Conservation (phyloP, 2,797 vertebrate species). For the Acanthurus tractus region DNA sequence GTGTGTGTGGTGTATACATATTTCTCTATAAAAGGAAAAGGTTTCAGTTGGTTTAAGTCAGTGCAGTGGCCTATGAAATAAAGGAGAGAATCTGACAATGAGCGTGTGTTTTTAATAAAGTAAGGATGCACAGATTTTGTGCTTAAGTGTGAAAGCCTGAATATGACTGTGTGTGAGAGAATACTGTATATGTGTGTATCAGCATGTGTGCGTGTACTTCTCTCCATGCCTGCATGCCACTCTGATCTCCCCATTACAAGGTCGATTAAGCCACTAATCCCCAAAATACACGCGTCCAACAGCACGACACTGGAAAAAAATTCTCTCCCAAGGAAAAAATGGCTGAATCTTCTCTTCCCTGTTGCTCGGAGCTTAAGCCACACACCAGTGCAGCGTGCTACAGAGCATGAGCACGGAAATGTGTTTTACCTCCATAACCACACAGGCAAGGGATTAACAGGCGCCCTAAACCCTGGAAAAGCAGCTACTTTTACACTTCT, state of each 20-base stretch:
- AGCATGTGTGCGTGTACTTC: constrained; percentile 60
- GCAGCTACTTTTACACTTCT: constrained; percentile 73
- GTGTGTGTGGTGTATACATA: constrained; percentile 37
- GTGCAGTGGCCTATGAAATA: constrained; percentile 68
- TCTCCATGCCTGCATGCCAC: constrained; percentile 85
- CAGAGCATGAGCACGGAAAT: constrained; percentile 82
- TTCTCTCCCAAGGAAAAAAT: constrained; percentile 67
- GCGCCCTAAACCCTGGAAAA: constrained; percentile 77
- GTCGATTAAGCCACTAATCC: constrained; percentile 91
- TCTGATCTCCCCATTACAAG: constrained; percentile 91
- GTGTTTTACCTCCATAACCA: constrained; percentile 83
- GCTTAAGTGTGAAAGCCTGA: constrained; percentile 69
- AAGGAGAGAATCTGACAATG: constrained; percentile 40
- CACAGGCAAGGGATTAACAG: constrained; percentile 82
- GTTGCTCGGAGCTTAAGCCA: constrained; percentile 83
- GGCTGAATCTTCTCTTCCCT: constrained; percentile 74
- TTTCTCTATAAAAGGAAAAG: constrained; percentile 55
- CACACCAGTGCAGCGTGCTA: constrained; percentile 77
- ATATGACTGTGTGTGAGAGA: constrained; percentile 61
- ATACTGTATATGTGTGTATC: constrained; percentile 52
- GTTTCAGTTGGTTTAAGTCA: constrained; percentile 46
- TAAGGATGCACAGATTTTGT: constrained; percentile 66
- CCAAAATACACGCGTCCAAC: constrained; percentile 88
- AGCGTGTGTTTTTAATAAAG: constrained; percentile 70
- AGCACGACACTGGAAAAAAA: constrained; percentile 80